A percentile compares a stretch with the other conserved stretches of the same genome.
Evolutionary conservation across 2,888 invertebrate genomes (phyloP).

Genomic region (Caenorhabditis zanzibari): DNA sequence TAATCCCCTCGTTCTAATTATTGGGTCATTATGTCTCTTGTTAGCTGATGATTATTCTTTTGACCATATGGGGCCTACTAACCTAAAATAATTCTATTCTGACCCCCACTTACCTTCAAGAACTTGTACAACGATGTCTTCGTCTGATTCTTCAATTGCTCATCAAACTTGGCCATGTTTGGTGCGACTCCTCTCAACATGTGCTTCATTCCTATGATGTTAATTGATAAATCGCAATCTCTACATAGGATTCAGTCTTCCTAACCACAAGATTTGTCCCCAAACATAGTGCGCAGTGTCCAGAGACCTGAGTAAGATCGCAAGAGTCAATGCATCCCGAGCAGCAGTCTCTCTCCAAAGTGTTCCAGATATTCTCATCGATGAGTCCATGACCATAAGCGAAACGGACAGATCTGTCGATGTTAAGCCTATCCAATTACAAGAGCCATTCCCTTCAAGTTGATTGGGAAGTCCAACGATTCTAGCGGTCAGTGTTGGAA

Average conservation of each 20-base stretch:
- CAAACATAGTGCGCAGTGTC: slow-evolving; percentile 78
- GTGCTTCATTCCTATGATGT: slow-evolving; percentile 75
- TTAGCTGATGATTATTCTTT: too few relatives aligned
- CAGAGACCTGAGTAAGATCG: slow-evolving; percentile 77
- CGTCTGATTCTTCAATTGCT: slow-evolving; percentile 53
- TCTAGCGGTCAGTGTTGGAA: slow-evolving; percentile 84
- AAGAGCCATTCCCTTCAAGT: slow-evolving; percentile 83
- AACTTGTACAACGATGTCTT: slow-evolving; percentile 40
- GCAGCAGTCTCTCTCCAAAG: slow-evolving; percentile 80
- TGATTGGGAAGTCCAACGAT: slow-evolving; percentile 83
- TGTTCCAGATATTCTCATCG: slow-evolving; percentile 82
- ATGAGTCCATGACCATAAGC: slow-evolving; percentile 83
- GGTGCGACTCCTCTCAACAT: slow-evolving; percentile 76
- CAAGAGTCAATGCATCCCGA: slow-evolving; percentile 81
- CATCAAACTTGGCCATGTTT: slow-evolving; percentile 57
- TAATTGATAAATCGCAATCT: too few relatives aligned
- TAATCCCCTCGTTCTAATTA: too few relatives aligned
- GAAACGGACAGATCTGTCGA: slow-evolving; percentile 83
- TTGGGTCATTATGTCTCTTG: too few relatives aligned
- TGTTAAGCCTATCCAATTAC: slow-evolving; percentile 83
- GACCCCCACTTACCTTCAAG: too few relatives aligned
- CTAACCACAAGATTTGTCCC: slow-evolving; percentile 82
- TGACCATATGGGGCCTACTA: too few relatives aligned
- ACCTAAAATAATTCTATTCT: too few relatives aligned
- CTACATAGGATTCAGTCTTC: slow-evolving; percentile 82